These are phyloP conservation scores for Chymomyza caudatula DNA, from an alignment of 2,888 invertebrate species.

Conservation along the genomic window DNA sequence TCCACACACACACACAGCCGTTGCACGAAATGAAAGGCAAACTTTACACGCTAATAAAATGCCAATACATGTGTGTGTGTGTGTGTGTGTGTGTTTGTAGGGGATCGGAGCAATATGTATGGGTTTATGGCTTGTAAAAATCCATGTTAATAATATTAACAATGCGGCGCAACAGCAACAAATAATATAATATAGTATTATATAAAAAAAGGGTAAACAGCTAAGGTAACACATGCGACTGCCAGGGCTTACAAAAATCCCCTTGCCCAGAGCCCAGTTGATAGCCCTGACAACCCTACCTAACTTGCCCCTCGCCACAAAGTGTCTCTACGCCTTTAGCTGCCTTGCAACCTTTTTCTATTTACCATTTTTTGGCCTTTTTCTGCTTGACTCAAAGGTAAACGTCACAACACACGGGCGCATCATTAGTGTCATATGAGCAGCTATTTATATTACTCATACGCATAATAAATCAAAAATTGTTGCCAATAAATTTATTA, in stretches of 20 bases:
- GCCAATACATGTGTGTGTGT: too few relatives aligned
- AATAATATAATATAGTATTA: neutral
- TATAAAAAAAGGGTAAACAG: constrained; percentile 58
- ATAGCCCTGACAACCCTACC: too few relatives aligned
- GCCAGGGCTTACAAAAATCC: constrained; percentile 19
- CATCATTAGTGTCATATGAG: constrained; percentile 63
- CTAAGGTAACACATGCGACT: constrained; percentile 24
- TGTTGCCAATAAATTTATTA: constrained; percentile 66
- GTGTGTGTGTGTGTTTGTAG: neutral
- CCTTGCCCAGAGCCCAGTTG: too few relatives aligned
- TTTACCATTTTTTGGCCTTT: neutral
- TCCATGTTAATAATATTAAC: constrained; percentile 70
- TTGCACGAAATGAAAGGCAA: constrained; percentile 56
- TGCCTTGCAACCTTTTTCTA: constrained; percentile 16
- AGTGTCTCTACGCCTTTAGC: constrained; percentile 49
- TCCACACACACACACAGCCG: neutral
- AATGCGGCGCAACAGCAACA: constrained; percentile 27
- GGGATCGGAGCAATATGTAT: constrained; percentile 45
- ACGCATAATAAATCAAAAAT: constrained; percentile 66
- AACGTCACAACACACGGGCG: constrained; percentile 37
- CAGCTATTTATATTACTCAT: constrained; percentile 62
- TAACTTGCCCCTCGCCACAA: too few relatives aligned
- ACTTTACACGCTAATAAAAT: constrained; percentile 66
- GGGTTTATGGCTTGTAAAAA: constrained; percentile 71
- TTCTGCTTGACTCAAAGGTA: constrained; percentile 24